Evolutionary conservation across 2,113 vertebrate genomes (phyloP), one percentile per base, ranked within the genome.

Genomic region (Chaetops frenatus): DNA sequence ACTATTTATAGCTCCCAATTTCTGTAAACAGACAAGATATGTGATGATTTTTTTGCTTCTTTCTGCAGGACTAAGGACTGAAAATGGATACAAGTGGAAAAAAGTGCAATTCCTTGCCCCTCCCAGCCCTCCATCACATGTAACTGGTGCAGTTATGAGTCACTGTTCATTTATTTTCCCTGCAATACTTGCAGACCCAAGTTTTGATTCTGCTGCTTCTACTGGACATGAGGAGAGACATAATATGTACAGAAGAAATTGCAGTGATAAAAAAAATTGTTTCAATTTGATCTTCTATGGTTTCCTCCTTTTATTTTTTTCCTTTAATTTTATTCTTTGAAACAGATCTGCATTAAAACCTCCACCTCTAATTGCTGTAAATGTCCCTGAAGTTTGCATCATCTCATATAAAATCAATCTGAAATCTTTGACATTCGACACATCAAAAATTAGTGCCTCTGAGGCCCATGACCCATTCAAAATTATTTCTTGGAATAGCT

Each of bases 111-210:
- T 90, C 70, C 42, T 22, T 73, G 58, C 69, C 79, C 50, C 72
- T 91, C 85, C 77, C 84, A 82, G 42, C 67, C 51, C 77, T 81
- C 69, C 64, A 40, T n/a, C 88, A 89, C 83, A 78, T 83, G 88
- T 4, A 83, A 44, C 48, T 90, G 88, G 88, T 83, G 88, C 88
- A 90, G 71, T 83, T 83, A 90, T 90, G 88, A 90, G 88, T 90
- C 88, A 90, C 80, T 90, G 71, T 56, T 50, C 42, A 69, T 91
- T 86, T 91, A 25, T 83, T 94, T 91, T 69, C 90, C 76, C 73
- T 73, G 92, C 69, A 90, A 78, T 2, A 77, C 35, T 77, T 84
- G 45, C 72, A 94, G 72, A 69, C 29, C 4, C 4, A 4, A 72
- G 54, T 36, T 91, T 88, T 83, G 47, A 76, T 72, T 72, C 54